Evolutionary conservation across 2,113 vertebrate species (phyloP).

Genomic region (Marmota monax): DNA sequence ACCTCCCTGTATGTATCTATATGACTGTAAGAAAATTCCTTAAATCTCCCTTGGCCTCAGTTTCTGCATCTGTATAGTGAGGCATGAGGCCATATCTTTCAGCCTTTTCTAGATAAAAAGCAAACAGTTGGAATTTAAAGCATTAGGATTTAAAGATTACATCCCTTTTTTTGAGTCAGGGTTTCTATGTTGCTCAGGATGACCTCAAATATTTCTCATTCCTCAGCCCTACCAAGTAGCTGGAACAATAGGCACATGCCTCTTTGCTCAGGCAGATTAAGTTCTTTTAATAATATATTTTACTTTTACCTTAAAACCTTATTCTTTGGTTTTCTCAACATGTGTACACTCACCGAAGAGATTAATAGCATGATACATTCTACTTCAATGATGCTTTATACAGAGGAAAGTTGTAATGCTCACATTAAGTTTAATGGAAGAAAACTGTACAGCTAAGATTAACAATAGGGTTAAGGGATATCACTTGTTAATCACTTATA

Average conservation of each 20-base stretch:
- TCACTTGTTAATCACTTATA: neutral
- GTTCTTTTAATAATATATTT: neutral
- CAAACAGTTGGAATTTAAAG: neutral
- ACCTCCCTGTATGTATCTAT: neutral
- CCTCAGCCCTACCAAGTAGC: no score
- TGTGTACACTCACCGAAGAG: neutral
- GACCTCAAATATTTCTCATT: neutral
- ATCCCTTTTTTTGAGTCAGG: neutral
- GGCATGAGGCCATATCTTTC: neutral
- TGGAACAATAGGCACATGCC: neutral
- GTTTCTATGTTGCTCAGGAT: neutral
- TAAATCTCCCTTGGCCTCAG: neutral
- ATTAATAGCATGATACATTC: constrained; percentile 35
- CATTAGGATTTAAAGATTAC: constrained; percentile 25
- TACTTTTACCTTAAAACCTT: neutral
- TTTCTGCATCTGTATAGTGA: constrained; percentile 33
- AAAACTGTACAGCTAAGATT: neutral
- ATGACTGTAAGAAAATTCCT: constrained; percentile 29
- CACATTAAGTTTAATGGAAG: constrained; percentile 33
- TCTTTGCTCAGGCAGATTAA: neutral
- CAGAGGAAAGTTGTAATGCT: constrained; percentile 9
- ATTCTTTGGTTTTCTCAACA: neutral
- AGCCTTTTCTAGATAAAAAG: neutral
- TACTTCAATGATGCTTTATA: neutral
- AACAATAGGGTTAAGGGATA: neutral